Conservation (phyloP, 1,140 invertebrate genomes). For the Batillaria attramentaria region DNA sequence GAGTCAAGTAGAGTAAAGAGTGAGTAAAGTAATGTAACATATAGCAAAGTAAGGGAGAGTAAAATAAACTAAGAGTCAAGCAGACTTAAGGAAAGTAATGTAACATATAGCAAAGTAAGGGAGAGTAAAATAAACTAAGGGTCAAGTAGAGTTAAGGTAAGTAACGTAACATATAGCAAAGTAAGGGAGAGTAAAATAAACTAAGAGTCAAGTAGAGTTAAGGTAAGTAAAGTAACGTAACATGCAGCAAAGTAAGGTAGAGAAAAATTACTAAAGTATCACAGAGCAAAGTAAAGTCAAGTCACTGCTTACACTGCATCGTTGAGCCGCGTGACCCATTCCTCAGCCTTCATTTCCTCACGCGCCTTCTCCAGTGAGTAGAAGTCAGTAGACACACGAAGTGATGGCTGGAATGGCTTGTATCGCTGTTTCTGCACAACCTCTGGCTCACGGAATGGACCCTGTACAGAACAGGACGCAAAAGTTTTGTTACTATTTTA, state of each 20-base stretch:
- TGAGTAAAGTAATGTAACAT: too few relatives aligned
- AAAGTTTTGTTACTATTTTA: not conserved
- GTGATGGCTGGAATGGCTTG: conserved; percentile 67
- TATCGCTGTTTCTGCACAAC: conserved; percentile 71
- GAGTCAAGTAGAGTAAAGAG: too few relatives aligned
- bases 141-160: too few relatives aligned
- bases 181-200: too few relatives aligned
- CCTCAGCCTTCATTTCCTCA: conserved; percentile 65
- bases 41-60: too few relatives aligned
- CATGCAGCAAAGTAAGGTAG: not conserved
- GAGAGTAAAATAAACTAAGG: too few relatives aligned
- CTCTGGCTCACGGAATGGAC: conserved; percentile 69
- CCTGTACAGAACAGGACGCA: conserved; percentile 57
- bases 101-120: too few relatives aligned
- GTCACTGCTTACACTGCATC: conserved; percentile 68
- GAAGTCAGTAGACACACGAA: conserved; percentile 68
- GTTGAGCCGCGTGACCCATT: conserved; percentile 69
- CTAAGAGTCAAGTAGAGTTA: too few relatives aligned
- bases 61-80: too few relatives aligned
- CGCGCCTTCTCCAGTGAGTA: conserved; percentile 67
- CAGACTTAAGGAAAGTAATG: too few relatives aligned
- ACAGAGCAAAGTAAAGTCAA: not conserved
- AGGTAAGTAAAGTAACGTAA: not conserved
- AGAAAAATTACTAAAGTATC: not conserved
- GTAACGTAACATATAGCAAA: too few relatives aligned